phyloP scores from a whole-genome alignment of 2,113 vertebrate genomes.

The Paradisaea rubra region DNA sequence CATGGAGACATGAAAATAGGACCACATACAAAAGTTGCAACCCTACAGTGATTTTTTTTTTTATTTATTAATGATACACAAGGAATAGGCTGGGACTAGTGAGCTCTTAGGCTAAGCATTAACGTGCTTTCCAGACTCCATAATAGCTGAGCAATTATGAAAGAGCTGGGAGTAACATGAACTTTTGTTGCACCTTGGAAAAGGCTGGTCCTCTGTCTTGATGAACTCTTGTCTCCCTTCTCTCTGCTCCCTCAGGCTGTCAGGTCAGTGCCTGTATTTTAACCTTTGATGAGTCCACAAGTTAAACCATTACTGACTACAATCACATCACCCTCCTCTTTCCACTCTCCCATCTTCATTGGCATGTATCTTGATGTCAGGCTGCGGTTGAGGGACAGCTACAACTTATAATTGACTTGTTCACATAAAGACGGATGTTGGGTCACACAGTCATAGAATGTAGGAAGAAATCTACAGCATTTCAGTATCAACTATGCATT shows the following conservation, averaged over 20 bases:
- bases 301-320: background rate
- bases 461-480: background rate
- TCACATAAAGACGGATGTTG: background rate
- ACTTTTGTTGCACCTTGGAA: background rate
- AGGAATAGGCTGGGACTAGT: background rate
- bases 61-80: background rate
- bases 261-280: background rate
- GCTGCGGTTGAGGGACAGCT: background rate
- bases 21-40: background rate
- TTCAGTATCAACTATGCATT: background rate
- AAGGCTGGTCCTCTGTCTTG: background rate
- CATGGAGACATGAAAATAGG: background rate
- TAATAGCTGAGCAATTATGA: background rate
- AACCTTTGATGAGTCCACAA: background rate
- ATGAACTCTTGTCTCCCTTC: background rate
- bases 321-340: background rate
- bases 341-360: background rate
- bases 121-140: background rate
- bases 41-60: background rate
- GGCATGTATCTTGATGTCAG: background rate
- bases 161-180: background rate
- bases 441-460: background rate
- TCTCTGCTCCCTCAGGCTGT: background rate
- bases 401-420: background rate
- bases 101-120: background rate